phyloP scores from a whole-genome alignment of 1,140 invertebrate genomes.

The Brachionus rubens region DNA sequence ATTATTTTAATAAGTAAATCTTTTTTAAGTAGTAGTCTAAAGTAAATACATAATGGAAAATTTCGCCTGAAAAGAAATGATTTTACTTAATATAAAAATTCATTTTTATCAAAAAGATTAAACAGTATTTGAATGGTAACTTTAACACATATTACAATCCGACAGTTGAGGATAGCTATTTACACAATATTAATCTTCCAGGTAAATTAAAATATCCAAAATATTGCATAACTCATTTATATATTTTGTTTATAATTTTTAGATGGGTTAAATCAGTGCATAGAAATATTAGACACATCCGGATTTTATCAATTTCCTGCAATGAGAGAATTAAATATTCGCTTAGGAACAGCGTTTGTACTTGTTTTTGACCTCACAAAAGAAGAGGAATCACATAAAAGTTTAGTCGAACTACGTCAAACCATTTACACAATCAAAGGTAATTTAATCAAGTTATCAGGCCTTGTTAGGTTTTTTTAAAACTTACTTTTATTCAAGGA shows the following conservation, averaged over 20 bases:
- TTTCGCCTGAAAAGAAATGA: no score
- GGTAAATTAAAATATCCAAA: slow-evolving; percentile 49
- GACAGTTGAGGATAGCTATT: slow-evolving; percentile 56
- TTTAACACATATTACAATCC: slow-evolving; percentile 53
- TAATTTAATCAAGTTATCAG: not conserved
- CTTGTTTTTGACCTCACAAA: slow-evolving; percentile 55
- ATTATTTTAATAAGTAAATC: no score
- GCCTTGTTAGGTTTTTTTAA: no score
- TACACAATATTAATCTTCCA: slow-evolving; percentile 53
- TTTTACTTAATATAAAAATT: no score
- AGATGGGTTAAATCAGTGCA: slow-evolving; percentile 56
- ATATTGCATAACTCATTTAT: no score
- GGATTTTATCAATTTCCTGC: slow-evolving; percentile 58
- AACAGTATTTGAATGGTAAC: slow-evolving; percentile 53
- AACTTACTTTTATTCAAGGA: not conserved
- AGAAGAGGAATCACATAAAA: slow-evolving; percentile 54
- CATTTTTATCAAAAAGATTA: slow-evolving; percentile 42
- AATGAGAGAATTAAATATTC: slow-evolving; percentile 57
- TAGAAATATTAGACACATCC: slow-evolving; percentile 59
- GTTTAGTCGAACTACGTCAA: not conserved
- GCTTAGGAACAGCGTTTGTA: slow-evolving; percentile 54
- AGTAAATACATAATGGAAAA: no score
- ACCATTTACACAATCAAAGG: slow-evolving; percentile 10
- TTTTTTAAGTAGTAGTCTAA: no score
- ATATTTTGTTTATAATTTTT: slow-evolving; percentile 31